phyloP scores from a whole-genome alignment of 2,113 vertebrate species.

The Cyphomyrus discorhynchus region DNA sequence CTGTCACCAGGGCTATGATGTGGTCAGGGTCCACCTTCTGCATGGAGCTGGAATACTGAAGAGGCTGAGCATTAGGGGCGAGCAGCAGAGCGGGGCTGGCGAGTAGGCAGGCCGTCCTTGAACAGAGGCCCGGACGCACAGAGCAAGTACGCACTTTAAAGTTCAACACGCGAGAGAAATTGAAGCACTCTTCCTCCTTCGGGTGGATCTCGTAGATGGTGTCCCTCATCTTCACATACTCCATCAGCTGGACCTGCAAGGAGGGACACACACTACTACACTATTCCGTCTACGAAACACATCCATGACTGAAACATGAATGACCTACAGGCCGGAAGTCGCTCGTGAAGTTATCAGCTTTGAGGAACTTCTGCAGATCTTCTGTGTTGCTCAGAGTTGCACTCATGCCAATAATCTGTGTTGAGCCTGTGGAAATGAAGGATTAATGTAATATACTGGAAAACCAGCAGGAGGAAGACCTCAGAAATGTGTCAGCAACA shows the following conservation, averaged over 20 bases:
- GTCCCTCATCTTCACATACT: conserved; percentile 81
- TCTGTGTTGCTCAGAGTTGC: conserved; percentile 83
- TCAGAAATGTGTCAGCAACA: not conserved
- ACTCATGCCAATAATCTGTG: conserved; percentile 94
- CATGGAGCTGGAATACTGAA: conserved; percentile 73
- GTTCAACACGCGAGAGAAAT: conserved; percentile 70
- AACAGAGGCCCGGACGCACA: not conserved
- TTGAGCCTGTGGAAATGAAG: conserved; percentile 59
- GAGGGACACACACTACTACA: not conserved
- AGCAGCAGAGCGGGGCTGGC: not conserved
- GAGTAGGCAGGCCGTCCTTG: not conserved
- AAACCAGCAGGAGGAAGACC: not conserved
- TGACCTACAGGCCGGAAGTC: conserved; percentile 84
- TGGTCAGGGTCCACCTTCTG: conserved; percentile 87
- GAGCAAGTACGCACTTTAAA: conserved; percentile 68
- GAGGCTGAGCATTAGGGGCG: not conserved
- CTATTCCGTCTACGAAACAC: not conserved
- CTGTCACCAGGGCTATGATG: conserved; percentile 83
- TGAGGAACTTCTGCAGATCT: conserved; percentile 84
- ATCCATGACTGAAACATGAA: not conserved
- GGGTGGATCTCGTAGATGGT: conserved; percentile 75
- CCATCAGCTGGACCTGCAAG: conserved; percentile 80
- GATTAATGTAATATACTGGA: not conserved
- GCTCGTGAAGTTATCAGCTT: conserved; percentile 78
- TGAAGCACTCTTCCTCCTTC: conserved; percentile 68